phyloP scores from a whole-genome alignment of 2,797 vertebrate genomes.

The Meriones psammophilus region DNA sequence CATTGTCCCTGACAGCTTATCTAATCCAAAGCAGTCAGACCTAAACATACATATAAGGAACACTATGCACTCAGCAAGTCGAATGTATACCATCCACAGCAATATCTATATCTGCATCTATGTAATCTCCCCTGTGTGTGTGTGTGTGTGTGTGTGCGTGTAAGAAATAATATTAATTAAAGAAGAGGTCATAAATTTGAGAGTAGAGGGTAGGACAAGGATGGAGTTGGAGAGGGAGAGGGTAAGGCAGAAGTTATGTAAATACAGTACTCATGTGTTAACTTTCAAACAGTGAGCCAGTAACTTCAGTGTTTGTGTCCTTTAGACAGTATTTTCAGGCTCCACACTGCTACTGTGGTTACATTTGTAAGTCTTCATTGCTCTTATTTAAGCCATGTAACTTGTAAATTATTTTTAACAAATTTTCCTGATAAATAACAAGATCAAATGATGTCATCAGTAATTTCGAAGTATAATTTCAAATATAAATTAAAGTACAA shows the following conservation, averaged over 20 bases:
- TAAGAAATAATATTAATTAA: not conserved
- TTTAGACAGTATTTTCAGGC: not conserved
- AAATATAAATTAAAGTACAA: not conserved
- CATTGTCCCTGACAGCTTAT: not conserved
- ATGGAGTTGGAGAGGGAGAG: no score
- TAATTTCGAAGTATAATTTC: constrained; percentile 46
- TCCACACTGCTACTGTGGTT: not conserved
- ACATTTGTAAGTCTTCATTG: not conserved
- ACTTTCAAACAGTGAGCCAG: not conserved
- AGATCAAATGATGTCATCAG: not conserved
- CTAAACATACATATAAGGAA: not conserved
- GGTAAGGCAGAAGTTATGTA: no score
- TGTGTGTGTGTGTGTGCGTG: no score
- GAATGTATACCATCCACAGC: not conserved
- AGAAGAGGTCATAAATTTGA: not conserved
- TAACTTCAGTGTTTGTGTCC: not conserved
- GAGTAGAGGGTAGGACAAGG: not conserved
- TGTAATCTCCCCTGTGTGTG: not conserved
- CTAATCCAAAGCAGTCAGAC: not conserved
- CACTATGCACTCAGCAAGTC: no score
- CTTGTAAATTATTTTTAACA: constrained; percentile 25
- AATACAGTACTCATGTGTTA: not conserved
- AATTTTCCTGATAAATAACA: not conserved
- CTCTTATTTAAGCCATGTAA: not conserved
- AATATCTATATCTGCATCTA: not conserved